Evolutionary conservation across 1,140 invertebrate genomes (phyloP), one percentile per base, ranked within the genome.

Genomic region (Phymastichus coffea): DNA sequence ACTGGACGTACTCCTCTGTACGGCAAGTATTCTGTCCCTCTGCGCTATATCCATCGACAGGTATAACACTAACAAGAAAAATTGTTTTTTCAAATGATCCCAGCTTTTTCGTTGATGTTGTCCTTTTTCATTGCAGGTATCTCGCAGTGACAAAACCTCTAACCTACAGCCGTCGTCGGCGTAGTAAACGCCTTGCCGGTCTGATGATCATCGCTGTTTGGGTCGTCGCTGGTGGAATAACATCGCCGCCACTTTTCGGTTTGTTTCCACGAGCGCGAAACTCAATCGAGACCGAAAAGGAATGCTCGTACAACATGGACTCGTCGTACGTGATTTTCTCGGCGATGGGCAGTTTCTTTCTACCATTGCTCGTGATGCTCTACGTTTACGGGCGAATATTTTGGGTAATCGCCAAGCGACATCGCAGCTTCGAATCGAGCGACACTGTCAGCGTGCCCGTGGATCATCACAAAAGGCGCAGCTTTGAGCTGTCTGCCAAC

Each of bases 261-360:
- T 91, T 88, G 85, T 75, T 75, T 22, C 73, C 73, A 14, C 64
- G 70, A 2, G 68, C 68, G 2, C 68, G 56, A 1, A 69, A 73
- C 41, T 61, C 61, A 1, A 61, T 73, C 28, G 63, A 53, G 25
- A 69, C 60, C 57, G 61, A 52, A 25, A 72, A 67, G 60, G 74
- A 73, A 30, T 92, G 89, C 72, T 80, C 85, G 8, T 92, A 92
- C 73, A 91, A 90, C 70, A 87, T 88, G 69, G 92, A 94, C 71
- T 84, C 86, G 38, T 90, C 89, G 4, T 95, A 94, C 78, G 92
- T 95, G n/a, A 86, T 96, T 35, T 96, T 94, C 76, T 95, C 93
- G 0, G 89, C 93, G 0, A 88, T 94, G 82, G 93, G 93, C 0
- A 94, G 93, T 0, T 97, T 96, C 79, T 97, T 95, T 76, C 84